Base-by-base conservation (phyloP, 2,888 invertebrate genomes). In the Caprella mutica region DNA sequence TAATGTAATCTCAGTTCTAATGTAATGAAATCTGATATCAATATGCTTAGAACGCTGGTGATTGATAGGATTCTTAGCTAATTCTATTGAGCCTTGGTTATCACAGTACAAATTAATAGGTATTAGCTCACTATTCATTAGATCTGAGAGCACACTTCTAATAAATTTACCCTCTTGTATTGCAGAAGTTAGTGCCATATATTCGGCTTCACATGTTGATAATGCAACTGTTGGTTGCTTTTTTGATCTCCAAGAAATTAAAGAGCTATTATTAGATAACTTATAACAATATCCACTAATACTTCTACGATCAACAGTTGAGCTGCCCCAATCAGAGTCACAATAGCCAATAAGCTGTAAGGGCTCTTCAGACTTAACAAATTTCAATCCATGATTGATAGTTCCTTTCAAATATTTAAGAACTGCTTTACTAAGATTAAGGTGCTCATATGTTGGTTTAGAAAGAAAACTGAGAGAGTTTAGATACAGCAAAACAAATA, bases 141-240 rank as follows among this genome's bases (percentile, higher is more conserved):
- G n/a, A n/a, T n/a, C n/a, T n/a, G n/a, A n/a, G n/a, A n/a, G n/a
- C n/a, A n/a, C n/a, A n/a, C n/a, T n/a, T n/a, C n/a, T n/a, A n/a
- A n/a, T n/a, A n/a, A n/a, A n/a, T n/a, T n/a, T n/a, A n/a, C n/a
- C n/a, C n/a, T n/a, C n/a, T n/a, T n/a, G n/a, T n/a, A n/a, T n/a
- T n/a, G n/a, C n/a, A n/a, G 8, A 5, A 26, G 39, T 48, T 24
- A 54, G 21, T 12, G 44, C 1, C 38, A 55, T 29, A 27, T 48
- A 55, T 23, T 55, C 48, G n/a, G 55, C 55, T 38, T 55, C 55
- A 55, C n/a, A n/a, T n/a, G n/a, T n/a, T n/a, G n/a, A n/a, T 42
- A 56, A 51, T 17, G 51, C 56, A n/a, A 51, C 42, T n/a, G 24
- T 30, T 14, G 29, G 27, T 42, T 48, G 54, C 23, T 56, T 56